phyloP scores from a whole-genome alignment of 1,140 invertebrate species.

The Mercenaria mercenaria region DNA sequence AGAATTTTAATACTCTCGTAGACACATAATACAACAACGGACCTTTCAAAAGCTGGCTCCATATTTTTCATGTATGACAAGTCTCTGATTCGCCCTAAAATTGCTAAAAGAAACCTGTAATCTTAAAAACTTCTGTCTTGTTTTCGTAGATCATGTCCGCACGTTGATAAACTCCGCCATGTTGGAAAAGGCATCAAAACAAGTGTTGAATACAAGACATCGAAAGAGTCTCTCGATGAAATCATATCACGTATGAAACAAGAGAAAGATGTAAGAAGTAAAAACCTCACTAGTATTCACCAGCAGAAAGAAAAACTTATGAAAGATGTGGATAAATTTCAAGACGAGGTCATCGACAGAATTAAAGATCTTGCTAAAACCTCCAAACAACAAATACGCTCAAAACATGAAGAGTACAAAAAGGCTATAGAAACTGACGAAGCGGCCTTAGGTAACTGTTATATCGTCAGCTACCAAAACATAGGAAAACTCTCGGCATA shows the following conservation, averaged over 20 bases:
- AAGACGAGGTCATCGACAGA: not conserved
- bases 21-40: too few relatives aligned
- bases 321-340: not conserved
- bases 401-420: constrained; percentile 5
- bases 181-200: not conserved
- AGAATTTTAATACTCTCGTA: too few relatives aligned
- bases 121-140: too few relatives aligned
- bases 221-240: not conserved
- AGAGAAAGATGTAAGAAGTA: not conserved
- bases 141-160: not conserved
- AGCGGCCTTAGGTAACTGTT: not conserved
- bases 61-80: too few relatives aligned
- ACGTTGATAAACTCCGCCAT: not conserved
- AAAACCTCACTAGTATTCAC: not conserved
- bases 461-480: not conserved
- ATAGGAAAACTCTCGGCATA: not conserved
- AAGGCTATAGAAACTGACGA: not conserved
- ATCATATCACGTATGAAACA: not conserved
- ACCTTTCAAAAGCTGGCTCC: too few relatives aligned
- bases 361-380: not conserved
- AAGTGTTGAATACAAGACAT: not conserved
- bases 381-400: not conserved
- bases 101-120: too few relatives aligned
- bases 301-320: constrained; percentile 13
- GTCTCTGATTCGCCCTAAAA: too few relatives aligned